phyloP scores from a whole-genome alignment of 2,888 invertebrate species.

The Priocnemis perturbator region DNA sequence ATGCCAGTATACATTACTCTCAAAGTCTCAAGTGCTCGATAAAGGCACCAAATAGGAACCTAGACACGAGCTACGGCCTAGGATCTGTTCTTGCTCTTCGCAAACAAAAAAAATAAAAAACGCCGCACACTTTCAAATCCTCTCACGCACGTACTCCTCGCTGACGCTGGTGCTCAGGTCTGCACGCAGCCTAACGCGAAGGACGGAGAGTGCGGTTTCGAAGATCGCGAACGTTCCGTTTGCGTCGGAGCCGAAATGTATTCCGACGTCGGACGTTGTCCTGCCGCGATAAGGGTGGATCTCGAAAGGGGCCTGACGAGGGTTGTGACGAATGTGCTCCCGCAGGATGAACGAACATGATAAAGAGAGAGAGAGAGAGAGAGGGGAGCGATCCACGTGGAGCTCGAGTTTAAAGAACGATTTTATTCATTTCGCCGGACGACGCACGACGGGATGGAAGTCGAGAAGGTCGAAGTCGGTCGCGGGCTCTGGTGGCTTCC shows the following conservation, averaged over 20 bases:
- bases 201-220: too few relatives aligned
- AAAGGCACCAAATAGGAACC: too few relatives aligned
- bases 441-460: neutral
- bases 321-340: constrained; percentile 43
- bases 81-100: too few relatives aligned
- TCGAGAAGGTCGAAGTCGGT: neutral
- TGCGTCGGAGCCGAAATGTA: constrained; percentile 34
- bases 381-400: neutral
- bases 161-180: too few relatives aligned
- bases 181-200: too few relatives aligned
- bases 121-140: too few relatives aligned
- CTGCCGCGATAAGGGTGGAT: constrained; percentile 45
- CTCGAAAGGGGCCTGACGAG: constrained; percentile 40
- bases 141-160: too few relatives aligned
- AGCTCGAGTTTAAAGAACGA: constrained; percentile 24
- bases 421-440: constrained; percentile 32
- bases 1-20: too few relatives aligned
- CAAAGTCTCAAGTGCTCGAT: too few relatives aligned
- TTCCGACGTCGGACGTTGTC: constrained; percentile 35
- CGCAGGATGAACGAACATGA: neutral
- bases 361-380: neutral
- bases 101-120: too few relatives aligned
- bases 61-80: too few relatives aligned
- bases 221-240: too few relatives aligned
- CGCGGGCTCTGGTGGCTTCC: neutral